Percentiles rank a stretch among this genome's conserved stretches.
These are phyloP conservation scores for Eupithecia insigniata DNA, from an alignment of 2,888 invertebrate genomes.

Conservation along the genomic window DNA sequence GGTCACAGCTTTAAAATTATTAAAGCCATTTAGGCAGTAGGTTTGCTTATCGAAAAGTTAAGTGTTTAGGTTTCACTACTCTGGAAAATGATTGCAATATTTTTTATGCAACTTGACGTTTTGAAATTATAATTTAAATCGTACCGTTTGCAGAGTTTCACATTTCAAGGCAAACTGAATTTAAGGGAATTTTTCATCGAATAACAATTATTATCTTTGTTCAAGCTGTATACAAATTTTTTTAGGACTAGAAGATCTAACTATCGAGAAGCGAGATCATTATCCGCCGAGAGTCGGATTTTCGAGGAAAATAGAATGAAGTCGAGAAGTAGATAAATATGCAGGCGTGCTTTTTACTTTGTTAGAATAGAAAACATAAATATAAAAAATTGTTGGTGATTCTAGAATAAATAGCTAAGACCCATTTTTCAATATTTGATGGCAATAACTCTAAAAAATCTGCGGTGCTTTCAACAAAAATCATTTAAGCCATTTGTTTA, in stretches of 20 bases:
- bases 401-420: neutral
- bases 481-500: constrained; percentile 79
- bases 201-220: too few relatives aligned
- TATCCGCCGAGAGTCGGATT: too few relatives aligned
- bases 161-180: too few relatives aligned
- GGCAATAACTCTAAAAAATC: constrained; percentile 67
- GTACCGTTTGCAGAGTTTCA: too few relatives aligned
- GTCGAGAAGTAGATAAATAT: too few relatives aligned
- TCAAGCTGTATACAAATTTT: too few relatives aligned
- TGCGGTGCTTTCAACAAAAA: constrained; percentile 70
- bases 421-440: constrained; percentile 28
- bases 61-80: neutral
- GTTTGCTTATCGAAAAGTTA: neutral
- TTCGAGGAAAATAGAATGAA: too few relatives aligned
- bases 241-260: too few relatives aligned
- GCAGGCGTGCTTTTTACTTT: neutral
- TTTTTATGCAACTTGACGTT: neutral
- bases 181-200: too few relatives aligned
- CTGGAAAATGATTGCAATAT: neutral
- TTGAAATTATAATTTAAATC: too few relatives aligned
- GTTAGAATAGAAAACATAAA: neutral
- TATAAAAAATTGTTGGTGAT: neutral
- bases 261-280: too few relatives aligned
- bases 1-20: constrained; percentile 31
- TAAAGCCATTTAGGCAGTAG: neutral